These are phyloP conservation scores for Ditylenchus weischeri DNA, from an alignment of 2,888 invertebrate species.

Conservation along the genomic window DNA sequence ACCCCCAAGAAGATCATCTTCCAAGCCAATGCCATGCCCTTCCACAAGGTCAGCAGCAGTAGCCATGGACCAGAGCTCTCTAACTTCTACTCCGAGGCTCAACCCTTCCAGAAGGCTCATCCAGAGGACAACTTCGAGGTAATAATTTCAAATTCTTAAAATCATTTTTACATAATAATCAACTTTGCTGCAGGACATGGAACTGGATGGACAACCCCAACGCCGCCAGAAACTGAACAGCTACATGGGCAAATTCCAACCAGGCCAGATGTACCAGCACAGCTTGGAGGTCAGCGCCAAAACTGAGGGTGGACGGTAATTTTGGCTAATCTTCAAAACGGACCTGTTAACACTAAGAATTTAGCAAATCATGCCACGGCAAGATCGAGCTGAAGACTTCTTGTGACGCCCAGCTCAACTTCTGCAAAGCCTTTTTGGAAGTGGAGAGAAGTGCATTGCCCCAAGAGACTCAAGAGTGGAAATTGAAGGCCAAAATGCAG, in stretches of 20 bases:
- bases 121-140: conserved; percentile 6
- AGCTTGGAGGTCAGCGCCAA: conserved; percentile 16
- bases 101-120: conserved; percentile 16
- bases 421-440: conserved; percentile 28
- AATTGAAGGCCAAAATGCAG: conserved; percentile 34
- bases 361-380: conserved; percentile 17
- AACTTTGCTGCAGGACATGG: conserved; percentile 1
- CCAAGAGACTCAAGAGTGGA: conserved; percentile 43
- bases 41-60: conserved; percentile 21
- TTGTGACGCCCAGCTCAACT: conserved; percentile 34
- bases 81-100: conserved; percentile 32
- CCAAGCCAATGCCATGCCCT: conserved; percentile 15
- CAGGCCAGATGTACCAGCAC: conserved; percentile 19
- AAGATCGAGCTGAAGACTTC: conserved; percentile 22
- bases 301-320: conserved; percentile 22
- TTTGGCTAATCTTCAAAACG: no score
- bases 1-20: conserved; percentile 29
- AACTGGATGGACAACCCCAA: conserved; percentile 7
- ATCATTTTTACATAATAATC: not conserved
- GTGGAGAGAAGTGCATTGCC: conserved; percentile 19
- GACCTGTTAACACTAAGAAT: no score
- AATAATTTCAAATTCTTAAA: not conserved
- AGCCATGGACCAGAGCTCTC: conserved; percentile 16
- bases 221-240: conserved; percentile 15
- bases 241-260: conserved; percentile 17